Conservation (phyloP, 2,797 vertebrate species). For the Lagocephalus sceleratus region DNA sequence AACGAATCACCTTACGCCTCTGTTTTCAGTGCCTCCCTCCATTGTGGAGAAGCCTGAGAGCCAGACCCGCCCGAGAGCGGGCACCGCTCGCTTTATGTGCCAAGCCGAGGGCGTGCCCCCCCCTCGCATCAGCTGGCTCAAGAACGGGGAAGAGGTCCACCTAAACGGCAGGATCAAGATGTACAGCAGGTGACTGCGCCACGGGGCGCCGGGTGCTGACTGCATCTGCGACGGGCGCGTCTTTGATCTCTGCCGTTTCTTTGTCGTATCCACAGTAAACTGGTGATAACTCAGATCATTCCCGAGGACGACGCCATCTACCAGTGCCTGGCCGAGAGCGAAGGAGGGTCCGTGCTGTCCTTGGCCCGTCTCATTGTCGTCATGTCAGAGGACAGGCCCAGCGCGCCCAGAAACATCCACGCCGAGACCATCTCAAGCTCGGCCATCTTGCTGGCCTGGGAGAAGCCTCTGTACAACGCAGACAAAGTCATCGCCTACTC, state of each 20-base stretch:
- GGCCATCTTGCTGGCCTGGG: slow-evolving; percentile 96
- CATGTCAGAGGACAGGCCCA: slow-evolving; percentile 96
- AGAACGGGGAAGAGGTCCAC: slow-evolving; percentile 89
- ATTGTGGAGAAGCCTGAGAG: slow-evolving; percentile 93
- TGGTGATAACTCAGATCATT: slow-evolving; percentile 99
- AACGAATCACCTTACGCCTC: too few species aligned
- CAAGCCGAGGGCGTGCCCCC: slow-evolving; percentile 88
- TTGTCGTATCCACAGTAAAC: slow-evolving; percentile 77
- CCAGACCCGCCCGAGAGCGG: slow-evolving; percentile 93
- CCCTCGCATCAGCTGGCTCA: slow-evolving; percentile 93
- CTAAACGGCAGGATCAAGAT: slow-evolving; percentile 96
- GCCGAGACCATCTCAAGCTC: slow-evolving; percentile 97
- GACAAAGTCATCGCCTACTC: slow-evolving; percentile 98
- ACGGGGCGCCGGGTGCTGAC: background rate
- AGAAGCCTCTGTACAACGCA: slow-evolving; percentile 91
- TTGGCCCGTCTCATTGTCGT: slow-evolving; percentile 91
- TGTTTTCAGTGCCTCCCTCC: slow-evolving; percentile 87
- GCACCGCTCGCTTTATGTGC: slow-evolving; percentile 95
- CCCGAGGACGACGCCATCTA: slow-evolving; percentile 97
- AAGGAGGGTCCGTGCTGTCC: slow-evolving; percentile 85
- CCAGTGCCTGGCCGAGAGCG: slow-evolving; percentile 93
- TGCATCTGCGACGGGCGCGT: background rate
- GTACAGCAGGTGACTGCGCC: slow-evolving; percentile 88
- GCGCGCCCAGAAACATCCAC: slow-evolving; percentile 88
- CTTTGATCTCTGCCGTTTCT: too few species aligned